Base-by-base conservation (phyloP, 2,888 invertebrate genomes). In the Sabatieria punctata region DNA sequence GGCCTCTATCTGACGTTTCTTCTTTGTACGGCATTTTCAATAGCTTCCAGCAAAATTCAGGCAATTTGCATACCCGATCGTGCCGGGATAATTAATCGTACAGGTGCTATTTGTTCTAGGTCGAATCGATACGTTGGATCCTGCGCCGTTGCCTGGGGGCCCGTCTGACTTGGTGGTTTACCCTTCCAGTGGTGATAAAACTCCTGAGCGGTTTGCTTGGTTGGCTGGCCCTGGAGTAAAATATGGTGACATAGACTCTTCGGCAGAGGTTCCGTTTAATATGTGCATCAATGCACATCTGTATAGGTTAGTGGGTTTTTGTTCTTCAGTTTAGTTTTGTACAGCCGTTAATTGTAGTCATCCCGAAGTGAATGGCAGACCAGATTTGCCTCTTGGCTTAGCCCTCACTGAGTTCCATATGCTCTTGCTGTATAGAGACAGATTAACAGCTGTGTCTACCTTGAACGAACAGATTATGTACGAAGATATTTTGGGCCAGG, bases 341-440 rank as follows among this genome's bases (percentile, higher is more conserved):
- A 4, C 19, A 4, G 18, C 13, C 23, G 4, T 25, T 15, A 6
- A 13, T 36, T 52, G 23, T 41, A 58, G 57, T 23, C 58, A 59
- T 44, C 53, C 56, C 22, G 44, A 54, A 25, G 53, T 57, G 23
- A 60, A 61, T 38, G 61, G 61, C 4, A 45, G 51, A 6, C 41
- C 58, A 2, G 57, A 60, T 39, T 55, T 52, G 23, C 60, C 61
- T 2, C 24, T 60, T 3, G 56, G 54, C n/a, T 51, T 59, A 30
- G 52, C 54, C n/a, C 49, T 62, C 19, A 56, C 61, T 30, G 57
- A 62, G 37, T 57, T 54, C 41, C 61, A 61, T 44, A 45, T 55
- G 2, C 49, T 60, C n/a, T 46, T 60, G 6, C 55, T 57, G 11
- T 60, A 56, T 42, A 49, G 50, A 8, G 51, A 53, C 25, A 48